A percentile compares a stretch with the other conserved stretches of the same genome.
Evolutionary conservation across 2,113 vertebrate genomes (phyloP).

Genomic region (Gopherus flavomarginatus): DNA sequence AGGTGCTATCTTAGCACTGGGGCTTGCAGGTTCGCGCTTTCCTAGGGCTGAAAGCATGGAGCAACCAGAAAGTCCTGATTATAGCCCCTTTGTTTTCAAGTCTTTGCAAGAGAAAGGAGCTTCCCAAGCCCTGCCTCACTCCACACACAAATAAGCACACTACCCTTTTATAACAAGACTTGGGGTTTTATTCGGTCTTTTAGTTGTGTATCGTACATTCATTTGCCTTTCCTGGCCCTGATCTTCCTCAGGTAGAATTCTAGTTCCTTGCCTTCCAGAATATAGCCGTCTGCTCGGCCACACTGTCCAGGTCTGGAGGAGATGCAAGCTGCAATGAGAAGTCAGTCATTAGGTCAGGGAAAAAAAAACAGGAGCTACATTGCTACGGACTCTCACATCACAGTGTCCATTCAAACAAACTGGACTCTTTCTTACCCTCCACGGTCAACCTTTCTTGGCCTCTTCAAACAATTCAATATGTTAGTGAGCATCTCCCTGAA

Average conservation of each 20-base stretch:
- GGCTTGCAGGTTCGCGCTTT: neutral
- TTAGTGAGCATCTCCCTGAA: neutral
- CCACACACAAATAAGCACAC: conserved; percentile 10
- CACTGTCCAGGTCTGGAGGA: conserved; percentile 97
- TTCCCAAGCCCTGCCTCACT: neutral
- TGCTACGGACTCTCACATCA: neutral
- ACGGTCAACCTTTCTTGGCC: accelerated
- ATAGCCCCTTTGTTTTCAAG: neutral
- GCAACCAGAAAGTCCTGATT: neutral
- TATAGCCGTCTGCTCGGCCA: conserved; percentile 94
- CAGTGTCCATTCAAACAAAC: accelerated
- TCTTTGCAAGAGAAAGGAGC: neutral
- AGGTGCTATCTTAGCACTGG: neutral
- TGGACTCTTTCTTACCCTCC: neutral
- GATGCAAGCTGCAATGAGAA: conserved; percentile 88
- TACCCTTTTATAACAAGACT: conserved; percentile 12
- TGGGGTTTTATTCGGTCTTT: conserved; percentile 75
- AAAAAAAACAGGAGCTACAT: neutral
- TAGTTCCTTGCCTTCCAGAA: conserved; percentile 96
- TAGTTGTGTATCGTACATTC: conserved; percentile 64
- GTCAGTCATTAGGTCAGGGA: neutral
- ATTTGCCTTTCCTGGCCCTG: conserved; percentile 99
- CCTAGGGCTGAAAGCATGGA: neutral
- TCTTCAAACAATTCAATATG: accelerated
- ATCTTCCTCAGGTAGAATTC: conserved; percentile 99